These are phyloP conservation scores for Varanus komodoensis DNA, from an alignment of 2,113 vertebrate genomes.

Conservation along the genomic window DNA sequence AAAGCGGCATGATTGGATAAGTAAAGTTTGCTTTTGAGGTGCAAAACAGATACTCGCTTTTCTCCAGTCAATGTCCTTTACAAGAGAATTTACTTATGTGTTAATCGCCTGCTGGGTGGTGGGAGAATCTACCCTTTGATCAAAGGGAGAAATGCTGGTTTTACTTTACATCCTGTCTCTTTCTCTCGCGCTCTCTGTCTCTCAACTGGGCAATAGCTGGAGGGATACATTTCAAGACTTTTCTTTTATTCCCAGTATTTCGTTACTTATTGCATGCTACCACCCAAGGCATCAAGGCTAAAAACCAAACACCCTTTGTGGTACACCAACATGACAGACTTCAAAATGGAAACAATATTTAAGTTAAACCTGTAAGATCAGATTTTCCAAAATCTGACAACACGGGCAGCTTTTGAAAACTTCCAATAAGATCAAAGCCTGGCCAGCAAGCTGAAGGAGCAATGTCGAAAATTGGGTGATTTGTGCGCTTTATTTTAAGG, in stretches of 20 bases:
- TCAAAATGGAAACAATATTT: slow-evolving; percentile 82
- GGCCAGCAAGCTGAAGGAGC: slow-evolving; percentile 52
- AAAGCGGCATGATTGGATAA: slow-evolving; percentile 40
- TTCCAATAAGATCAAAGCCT: slow-evolving; percentile 64
- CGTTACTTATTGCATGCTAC: slow-evolving; percentile 78
- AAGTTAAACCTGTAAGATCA: slow-evolving; percentile 81
- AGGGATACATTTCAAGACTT: slow-evolving; percentile 79
- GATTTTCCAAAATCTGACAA: slow-evolving; percentile 75
- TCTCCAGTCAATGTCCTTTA: slow-evolving; percentile 41
- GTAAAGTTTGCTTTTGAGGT: slow-evolving; percentile 39
- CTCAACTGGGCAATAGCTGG: slow-evolving; percentile 73
- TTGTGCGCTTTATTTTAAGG: slow-evolving; percentile 31
- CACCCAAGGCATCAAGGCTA: slow-evolving; percentile 68
- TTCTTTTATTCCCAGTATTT: slow-evolving; percentile 80
- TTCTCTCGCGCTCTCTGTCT: slow-evolving; percentile 33
- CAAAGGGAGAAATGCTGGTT: slow-evolving; percentile 79
- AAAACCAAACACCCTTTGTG: slow-evolving; percentile 76
- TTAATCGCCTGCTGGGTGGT: slow-evolving; percentile 80
- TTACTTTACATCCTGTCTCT: slow-evolving; percentile 82
- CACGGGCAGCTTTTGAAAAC: slow-evolving; percentile 73
- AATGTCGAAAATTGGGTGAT: slow-evolving; percentile 27
- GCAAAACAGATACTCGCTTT: slow-evolving; percentile 45
- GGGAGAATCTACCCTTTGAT: slow-evolving; percentile 79
- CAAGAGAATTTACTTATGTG: slow-evolving; percentile 58
- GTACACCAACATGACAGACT: slow-evolving; percentile 76